phyloP scores from a whole-genome alignment of 2,797 vertebrate genomes.

The Anisognathus igniventris region DNA sequence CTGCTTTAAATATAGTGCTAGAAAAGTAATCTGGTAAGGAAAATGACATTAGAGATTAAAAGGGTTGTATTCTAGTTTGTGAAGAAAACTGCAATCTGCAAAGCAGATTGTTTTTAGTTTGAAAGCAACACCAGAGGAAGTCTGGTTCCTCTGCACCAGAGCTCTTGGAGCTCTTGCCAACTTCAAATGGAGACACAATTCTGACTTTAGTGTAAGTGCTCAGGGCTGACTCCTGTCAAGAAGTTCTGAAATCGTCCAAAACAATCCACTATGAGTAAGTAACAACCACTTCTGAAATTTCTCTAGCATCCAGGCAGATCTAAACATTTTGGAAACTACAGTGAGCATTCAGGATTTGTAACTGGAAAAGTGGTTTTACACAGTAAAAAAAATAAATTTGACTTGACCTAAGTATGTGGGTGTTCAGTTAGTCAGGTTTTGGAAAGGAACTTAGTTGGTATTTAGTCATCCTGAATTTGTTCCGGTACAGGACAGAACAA shows the following conservation, averaged over 20 bases:
- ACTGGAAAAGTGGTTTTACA: background rate
- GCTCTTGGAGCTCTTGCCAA: background rate
- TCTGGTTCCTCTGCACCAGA: background rate
- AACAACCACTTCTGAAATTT: background rate
- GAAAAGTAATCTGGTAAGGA: background rate
- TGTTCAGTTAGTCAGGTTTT: background rate
- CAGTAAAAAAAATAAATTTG: rapidly evolving
- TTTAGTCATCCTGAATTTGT: background rate
- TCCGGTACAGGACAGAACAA: background rate
- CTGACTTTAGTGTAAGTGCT: background rate
- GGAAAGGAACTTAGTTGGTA: background rate
- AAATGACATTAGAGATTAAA: background rate
- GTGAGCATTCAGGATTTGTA: background rate
- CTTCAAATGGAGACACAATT: background rate
- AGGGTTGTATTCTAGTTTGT: background rate
- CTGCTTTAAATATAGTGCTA: background rate
- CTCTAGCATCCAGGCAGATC: background rate
- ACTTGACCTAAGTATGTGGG: background rate
- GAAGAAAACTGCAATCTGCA: background rate
- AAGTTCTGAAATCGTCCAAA: conserved; percentile 5
- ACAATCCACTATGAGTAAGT: background rate
- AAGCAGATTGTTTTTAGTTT: background rate
- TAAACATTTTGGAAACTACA: background rate
- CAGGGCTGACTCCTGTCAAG: background rate
- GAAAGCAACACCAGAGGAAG: background rate